phyloP scores from a whole-genome alignment of 2,113 vertebrate species.

The Clarias magur region DNA sequence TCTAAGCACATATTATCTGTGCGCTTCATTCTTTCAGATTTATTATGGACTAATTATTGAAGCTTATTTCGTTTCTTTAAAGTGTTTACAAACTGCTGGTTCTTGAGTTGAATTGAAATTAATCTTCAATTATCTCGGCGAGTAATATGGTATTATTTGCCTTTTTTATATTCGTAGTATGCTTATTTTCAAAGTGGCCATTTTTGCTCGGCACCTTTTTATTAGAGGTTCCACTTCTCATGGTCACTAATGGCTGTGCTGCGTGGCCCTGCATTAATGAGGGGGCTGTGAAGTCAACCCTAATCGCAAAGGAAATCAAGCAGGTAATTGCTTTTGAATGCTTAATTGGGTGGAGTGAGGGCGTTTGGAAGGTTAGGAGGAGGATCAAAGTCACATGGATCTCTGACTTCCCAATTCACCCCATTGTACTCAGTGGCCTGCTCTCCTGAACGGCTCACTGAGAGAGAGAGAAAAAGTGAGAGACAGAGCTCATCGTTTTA shows the following conservation, averaged over 20 bases:
- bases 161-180: neutral
- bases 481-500: neutral
- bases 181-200: neutral
- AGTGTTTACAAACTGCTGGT: neutral
- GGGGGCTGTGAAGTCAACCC: conserved; percentile 74
- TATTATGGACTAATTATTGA: neutral
- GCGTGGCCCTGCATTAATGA: conserved; percentile 94
- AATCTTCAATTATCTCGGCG: neutral
- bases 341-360: conserved; percentile 75
- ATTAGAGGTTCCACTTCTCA: conserved; percentile 81
- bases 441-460: neutral
- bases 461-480: neutral
- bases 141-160: neutral
- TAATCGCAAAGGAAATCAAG: conserved; percentile 90
- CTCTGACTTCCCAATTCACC: conserved; percentile 35
- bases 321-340: conserved; percentile 94
- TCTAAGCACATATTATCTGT: neutral
- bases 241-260: conserved; percentile 81
- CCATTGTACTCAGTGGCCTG: neutral
- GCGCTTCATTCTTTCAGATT: neutral
- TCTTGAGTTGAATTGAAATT: neutral
- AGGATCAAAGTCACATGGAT: conserved; percentile 79
- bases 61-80: neutral
- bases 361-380: conserved; percentile 51
- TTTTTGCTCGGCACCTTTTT: conserved; percentile 79